Evolutionary conservation across 2,113 vertebrate genomes (phyloP).

Genomic region (Tachuris rubrigastra): DNA sequence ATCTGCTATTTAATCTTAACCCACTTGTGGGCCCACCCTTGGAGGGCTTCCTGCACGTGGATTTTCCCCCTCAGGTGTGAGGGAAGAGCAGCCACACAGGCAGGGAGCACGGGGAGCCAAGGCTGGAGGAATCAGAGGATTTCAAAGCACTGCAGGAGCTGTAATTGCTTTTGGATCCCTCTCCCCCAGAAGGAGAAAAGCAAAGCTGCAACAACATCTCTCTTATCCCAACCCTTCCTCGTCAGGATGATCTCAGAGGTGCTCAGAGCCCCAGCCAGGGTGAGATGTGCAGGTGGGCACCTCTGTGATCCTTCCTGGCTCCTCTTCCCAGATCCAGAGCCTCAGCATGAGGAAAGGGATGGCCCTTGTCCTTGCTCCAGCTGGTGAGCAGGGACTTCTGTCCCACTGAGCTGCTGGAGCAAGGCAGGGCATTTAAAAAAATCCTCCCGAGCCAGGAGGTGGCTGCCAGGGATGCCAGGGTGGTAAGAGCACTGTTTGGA

Average conservation of each 20-base stretch:
- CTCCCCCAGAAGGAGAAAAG: background rate
- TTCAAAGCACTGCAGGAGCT: background rate
- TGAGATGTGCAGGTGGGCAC: background rate
- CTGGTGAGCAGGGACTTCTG: background rate
- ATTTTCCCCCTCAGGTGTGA: background rate
- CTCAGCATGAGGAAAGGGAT: background rate
- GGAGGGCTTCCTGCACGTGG: background rate
- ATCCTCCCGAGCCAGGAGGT: background rate
- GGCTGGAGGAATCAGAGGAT: rapidly evolving
- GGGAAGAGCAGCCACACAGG: background rate
- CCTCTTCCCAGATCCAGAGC: background rate
- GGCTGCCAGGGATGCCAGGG: background rate
- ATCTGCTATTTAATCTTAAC: background rate
- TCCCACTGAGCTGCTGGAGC: background rate
- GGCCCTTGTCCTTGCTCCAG: background rate
- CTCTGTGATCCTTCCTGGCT: background rate
- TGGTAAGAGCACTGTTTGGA: background rate
- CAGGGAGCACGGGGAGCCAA: background rate
- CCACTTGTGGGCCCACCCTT: background rate
- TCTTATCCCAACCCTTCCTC: background rate
- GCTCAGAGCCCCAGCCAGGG: background rate
- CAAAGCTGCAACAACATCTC: rapidly evolving
- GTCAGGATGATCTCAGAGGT: rapidly evolving
- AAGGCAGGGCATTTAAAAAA: background rate
- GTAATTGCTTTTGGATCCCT: background rate